These are phyloP conservation scores for Drosophila ogumai DNA, from an alignment of 1,140 invertebrate genomes.

Conservation along the genomic window DNA sequence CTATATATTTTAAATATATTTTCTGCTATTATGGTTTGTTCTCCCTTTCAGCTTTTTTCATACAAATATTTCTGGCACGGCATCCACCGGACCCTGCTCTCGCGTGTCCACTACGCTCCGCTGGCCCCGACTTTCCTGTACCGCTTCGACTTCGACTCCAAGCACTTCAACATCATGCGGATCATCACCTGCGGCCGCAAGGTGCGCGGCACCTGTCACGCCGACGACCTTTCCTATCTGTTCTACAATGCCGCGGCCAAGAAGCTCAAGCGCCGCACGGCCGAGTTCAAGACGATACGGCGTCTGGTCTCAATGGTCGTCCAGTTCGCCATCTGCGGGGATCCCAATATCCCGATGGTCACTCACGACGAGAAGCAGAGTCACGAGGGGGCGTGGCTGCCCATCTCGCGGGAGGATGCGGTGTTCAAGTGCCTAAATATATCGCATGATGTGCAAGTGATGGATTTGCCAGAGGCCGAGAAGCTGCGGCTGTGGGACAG, in stretches of 20 bases:
- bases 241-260: conserved; percentile 86
- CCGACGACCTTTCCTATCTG: conserved; percentile 88
- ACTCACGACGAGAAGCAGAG: conserved; percentile 44
- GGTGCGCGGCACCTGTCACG: conserved; percentile 86
- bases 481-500: conserved; percentile 85
- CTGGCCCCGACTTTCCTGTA: conserved; percentile 85
- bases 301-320: conserved; percentile 83
- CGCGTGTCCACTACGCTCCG: conserved; percentile 73
- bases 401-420: conserved; percentile 58
- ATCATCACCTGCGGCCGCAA: conserved; percentile 84
- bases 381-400: conserved; percentile 49
- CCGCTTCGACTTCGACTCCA: conserved; percentile 85
- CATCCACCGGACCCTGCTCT: conserved; percentile 83
- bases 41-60: conserved; percentile 70
- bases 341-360: conserved; percentile 69
- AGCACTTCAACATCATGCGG: conserved; percentile 78
- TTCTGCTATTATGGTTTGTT: neutral
- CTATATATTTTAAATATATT: neutral
- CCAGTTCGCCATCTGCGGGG: conserved; percentile 84
- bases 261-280: conserved; percentile 80
- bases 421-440: conserved; percentile 85
- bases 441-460: conserved; percentile 81
- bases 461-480: conserved; percentile 85
- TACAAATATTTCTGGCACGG: conserved; percentile 85
- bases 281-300: conserved; percentile 83